phyloP scores from a whole-genome alignment of 2,113 vertebrate genomes.

The Halcyon malimbica region DNA sequence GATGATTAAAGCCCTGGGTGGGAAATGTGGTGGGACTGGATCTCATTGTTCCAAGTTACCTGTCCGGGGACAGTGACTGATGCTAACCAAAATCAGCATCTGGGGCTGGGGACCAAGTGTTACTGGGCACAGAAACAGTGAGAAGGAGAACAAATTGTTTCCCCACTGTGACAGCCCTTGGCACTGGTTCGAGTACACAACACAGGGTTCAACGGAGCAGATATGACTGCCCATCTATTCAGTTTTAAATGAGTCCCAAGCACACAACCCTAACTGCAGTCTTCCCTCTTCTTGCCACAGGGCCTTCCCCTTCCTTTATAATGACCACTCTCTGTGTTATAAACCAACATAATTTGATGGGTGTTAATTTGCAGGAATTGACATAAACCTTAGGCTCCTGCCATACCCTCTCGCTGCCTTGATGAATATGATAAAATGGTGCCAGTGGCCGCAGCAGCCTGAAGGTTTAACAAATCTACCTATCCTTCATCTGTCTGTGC shows the following conservation, averaged over 20 bases:
- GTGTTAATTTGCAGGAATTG: neutral
- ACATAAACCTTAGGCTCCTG: neutral
- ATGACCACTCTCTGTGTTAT: neutral
- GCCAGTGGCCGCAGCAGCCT: neutral
- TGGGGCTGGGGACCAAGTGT: neutral
- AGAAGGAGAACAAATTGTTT: neutral
- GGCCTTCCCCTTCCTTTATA: neutral
- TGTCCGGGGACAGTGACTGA: neutral
- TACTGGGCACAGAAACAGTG: neutral
- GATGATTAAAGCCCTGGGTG: neutral
- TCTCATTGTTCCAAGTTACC: neutral
- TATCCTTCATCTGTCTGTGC: neutral
- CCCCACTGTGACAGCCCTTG: neutral
- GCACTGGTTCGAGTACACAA: neutral
- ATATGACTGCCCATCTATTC: neutral
- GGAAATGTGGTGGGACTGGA: neutral
- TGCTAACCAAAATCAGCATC: neutral
- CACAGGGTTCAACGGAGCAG: fast-evolving
- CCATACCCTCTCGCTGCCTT: neutral
- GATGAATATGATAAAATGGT: neutral
- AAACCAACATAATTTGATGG: neutral
- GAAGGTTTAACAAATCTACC: neutral
- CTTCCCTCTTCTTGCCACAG: neutral
- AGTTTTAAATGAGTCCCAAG: neutral
- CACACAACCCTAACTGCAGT: neutral